Evolutionary conservation across 2,797 vertebrate species (phyloP).

Genomic region (Podargus strigoides): DNA sequence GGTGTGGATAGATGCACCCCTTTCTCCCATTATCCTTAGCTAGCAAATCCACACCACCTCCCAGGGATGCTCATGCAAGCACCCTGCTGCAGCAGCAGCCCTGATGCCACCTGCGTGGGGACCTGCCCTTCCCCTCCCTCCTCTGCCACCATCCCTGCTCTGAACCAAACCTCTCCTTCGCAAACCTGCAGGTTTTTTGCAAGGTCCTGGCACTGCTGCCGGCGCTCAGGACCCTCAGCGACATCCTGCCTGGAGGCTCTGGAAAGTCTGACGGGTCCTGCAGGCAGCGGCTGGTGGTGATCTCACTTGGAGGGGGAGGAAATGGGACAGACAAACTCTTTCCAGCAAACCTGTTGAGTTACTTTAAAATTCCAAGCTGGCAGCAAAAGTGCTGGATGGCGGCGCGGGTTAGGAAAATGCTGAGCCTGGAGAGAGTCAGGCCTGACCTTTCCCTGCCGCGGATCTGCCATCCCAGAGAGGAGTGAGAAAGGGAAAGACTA

Average conservation of each 20-base stretch:
- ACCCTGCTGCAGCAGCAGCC: background rate
- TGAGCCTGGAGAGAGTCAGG: slow-evolving; percentile 34
- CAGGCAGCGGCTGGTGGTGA: slow-evolving; percentile 45
- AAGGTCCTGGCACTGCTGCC: background rate
- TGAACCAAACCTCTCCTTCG: background rate
- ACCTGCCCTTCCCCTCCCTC: background rate
- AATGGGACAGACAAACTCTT: slow-evolving; percentile 48
- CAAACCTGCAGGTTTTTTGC: background rate
- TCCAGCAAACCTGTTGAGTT: slow-evolving; percentile 67
- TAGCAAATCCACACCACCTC: background rate
- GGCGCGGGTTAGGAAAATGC: background rate
- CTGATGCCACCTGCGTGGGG: rapidly evolving
- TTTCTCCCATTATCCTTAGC: no score
- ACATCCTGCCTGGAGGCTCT: slow-evolving; percentile 26
- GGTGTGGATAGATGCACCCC: background rate
- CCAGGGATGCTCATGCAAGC: background rate
- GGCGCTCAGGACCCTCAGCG: background rate
- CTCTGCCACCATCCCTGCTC: background rate
- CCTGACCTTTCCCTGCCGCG: slow-evolving; percentile 30
- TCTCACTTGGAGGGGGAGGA: slow-evolving; percentile 57
- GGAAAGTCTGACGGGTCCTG: slow-evolving; percentile 49
- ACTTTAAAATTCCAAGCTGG: slow-evolving; percentile 65
- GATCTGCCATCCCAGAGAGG: background rate
- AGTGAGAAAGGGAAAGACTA: slow-evolving; percentile 17
- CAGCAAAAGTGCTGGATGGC: slow-evolving; percentile 28